Evolutionary conservation across 1,140 invertebrate genomes (phyloP), one percentile per base, ranked within the genome.

Genomic region (Cepaea nemoralis): DNA sequence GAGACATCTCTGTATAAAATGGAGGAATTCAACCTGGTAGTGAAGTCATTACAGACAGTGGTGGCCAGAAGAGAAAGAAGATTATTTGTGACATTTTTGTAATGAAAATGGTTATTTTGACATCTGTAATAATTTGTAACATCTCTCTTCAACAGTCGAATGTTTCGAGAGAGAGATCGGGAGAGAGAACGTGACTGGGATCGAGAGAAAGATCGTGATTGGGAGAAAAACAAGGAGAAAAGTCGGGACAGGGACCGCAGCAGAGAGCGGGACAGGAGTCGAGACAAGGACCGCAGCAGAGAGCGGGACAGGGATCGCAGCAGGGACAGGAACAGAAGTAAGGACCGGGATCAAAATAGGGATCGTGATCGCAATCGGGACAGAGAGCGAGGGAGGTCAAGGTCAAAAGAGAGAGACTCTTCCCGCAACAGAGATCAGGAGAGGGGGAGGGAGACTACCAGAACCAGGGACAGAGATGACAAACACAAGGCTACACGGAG

Each of bases 401-500:
- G 37, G 39, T 55, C 48, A 6, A 55, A 50, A 67, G 80, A 81
- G 12, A 74, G 66, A 66, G 80, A 75, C 2, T 66, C 48, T 5
- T 55, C 48, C 24, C 73, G 80, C 39, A 48, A 81, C 50, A 71
- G 78, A 63, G 67, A 71, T 45, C 59, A 35, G 22, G 59, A 67
- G 42, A 67, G 40, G 39, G 66, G 14, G n/a, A 33, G 66, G 37
- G 78, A 80, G n/a, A n/a, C 78, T 50, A 31, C 42, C 12, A 45
- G 78, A 35, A 10, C 48, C 22, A 74, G 66, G 74, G 69, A 81
- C 45, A 74, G 80, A 75, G 69, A 81, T 27, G 80, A 81, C 8
- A 81, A 45, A 50, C 70, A 81, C 69, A 81, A 75, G 71, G 8
- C 70, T 0, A 63, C 70, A 40, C 69, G 73, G 0, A 81, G 80